Evolutionary conservation across 2,113 vertebrate species (phyloP).

Genomic region (Alexandromys fortis): DNA sequence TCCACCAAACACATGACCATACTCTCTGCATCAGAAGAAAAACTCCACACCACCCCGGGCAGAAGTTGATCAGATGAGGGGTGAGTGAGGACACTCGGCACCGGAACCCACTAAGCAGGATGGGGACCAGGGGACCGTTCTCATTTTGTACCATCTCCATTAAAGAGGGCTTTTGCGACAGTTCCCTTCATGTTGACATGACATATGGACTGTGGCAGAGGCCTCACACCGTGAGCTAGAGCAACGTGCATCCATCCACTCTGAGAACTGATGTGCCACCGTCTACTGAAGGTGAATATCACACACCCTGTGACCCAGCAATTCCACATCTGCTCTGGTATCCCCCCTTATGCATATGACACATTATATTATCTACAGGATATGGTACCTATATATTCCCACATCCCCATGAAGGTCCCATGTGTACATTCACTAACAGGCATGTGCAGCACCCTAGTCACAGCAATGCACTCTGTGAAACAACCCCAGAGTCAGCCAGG

Average conservation of each 20-base stretch:
- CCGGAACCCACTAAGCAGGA: neutral
- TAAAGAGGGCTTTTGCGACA: neutral
- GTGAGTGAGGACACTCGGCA: neutral
- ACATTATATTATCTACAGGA: neutral
- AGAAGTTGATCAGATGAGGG: neutral
- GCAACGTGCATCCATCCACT: fast-evolving
- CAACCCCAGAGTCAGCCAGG: neutral
- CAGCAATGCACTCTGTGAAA: neutral
- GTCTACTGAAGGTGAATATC: neutral
- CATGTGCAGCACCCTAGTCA: neutral
- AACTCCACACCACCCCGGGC: neutral
- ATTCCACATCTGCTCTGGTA: neutral
- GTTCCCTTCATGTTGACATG: neutral
- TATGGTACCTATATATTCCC: neutral
- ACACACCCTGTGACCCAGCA: neutral
- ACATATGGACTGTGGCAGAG: no score
- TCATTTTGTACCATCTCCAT: fast-evolving
- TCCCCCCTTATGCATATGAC: neutral
- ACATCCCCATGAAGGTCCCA: fast-evolving
- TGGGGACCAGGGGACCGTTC: fast-evolving
- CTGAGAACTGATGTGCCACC: neutral
- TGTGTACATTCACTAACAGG: neutral
- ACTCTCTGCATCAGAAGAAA: neutral
- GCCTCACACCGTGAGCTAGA: neutral
- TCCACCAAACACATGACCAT: neutral